Evolutionary conservation across 2,113 vertebrate species (phyloP).

Genomic region (Podarcis raffonei): DNA sequence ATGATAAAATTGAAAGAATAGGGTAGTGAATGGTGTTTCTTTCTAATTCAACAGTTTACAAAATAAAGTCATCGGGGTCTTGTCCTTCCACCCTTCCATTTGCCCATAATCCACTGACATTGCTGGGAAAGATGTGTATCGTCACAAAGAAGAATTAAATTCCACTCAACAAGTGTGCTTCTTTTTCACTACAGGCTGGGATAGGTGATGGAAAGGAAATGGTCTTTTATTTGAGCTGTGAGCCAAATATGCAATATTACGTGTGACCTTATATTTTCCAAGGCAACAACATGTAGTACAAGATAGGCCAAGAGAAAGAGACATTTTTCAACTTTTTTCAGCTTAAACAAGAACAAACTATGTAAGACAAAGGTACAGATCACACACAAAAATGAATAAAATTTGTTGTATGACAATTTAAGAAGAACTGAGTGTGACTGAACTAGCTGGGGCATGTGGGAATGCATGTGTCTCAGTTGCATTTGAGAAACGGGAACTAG

Average conservation of each 20-base stretch:
- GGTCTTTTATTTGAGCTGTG: background rate
- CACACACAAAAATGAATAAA: background rate
- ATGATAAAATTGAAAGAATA: background rate
- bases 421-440: background rate
- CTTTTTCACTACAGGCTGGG: background rate
- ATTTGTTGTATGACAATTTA: background rate
- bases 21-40: background rate
- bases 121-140: rapidly evolving
- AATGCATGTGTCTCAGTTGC: constrained; percentile 9
- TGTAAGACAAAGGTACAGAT: background rate
- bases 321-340: constrained; percentile 20
- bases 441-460: constrained; percentile 19
- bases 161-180: background rate
- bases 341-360: constrained; percentile 23
- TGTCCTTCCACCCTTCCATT: background rate
- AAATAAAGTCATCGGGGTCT: too few relatives aligned
- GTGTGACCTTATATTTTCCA: constrained; percentile 49
- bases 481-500: constrained; percentile 43
- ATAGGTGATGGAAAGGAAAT: background rate
- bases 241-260: background rate
- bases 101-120: background rate
- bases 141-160: background rate
- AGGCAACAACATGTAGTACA: constrained; percentile 62
- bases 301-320: constrained; percentile 14
- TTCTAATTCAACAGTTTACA: background rate